A percentile compares a stretch with the other conserved stretches of the same genome.
Conservation (phyloP, 2,113 vertebrate genomes). For the Gambusia holbrooki region DNA sequence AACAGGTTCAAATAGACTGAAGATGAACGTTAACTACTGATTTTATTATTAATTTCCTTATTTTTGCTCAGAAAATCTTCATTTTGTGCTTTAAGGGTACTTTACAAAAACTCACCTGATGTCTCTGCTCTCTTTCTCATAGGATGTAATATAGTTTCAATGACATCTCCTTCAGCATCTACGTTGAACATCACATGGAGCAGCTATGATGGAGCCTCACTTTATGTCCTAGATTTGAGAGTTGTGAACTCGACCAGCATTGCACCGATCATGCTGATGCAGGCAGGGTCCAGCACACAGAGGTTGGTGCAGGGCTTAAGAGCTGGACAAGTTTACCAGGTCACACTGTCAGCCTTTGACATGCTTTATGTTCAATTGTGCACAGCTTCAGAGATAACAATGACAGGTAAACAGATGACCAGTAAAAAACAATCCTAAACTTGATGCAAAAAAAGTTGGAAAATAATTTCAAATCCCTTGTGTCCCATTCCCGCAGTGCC, state of each 20-base stretch:
- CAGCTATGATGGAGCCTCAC: constrained; percentile 19
- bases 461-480: constrained; percentile 15
- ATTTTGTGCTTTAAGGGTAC: background rate
- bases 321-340: constrained; percentile 64
- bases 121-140: constrained; percentile 1
- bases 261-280: constrained; percentile 55
- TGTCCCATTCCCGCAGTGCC: constrained; percentile 69
- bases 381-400: constrained; percentile 3
- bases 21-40: no score
- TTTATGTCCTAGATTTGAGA: constrained; percentile 66
- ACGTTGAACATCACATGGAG: constrained; percentile 68
- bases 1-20: background rate
- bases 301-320: constrained; percentile 67
- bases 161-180: constrained; percentile 72
- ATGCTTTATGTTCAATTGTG: constrained; percentile 31
- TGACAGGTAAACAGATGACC: constrained; percentile 63
- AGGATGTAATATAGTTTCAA: constrained; percentile 70
- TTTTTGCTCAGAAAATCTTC: background rate
- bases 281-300: constrained; percentile 16
- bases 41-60: background rate
- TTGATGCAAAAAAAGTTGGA: background rate
- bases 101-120: background rate
- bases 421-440: background rate
- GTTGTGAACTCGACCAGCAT: constrained; percentile 57
- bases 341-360: constrained; percentile 65